phyloP scores from a whole-genome alignment of 2,113 vertebrate genomes.

The Tachuris rubrigastra region DNA sequence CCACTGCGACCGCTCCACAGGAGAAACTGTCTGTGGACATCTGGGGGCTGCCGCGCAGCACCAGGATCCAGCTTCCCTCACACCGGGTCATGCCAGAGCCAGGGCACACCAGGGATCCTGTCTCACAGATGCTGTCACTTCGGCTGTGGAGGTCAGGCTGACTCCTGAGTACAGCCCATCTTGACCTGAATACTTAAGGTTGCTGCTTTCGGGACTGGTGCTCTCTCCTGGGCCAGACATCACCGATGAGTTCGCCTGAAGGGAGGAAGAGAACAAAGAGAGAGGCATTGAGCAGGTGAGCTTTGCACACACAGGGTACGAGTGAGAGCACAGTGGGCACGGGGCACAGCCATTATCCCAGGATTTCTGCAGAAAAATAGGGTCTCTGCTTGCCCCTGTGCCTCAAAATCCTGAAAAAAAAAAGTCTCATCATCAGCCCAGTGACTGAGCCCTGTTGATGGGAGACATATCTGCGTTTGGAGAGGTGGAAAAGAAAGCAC shows the following conservation, averaged over 20 bases:
- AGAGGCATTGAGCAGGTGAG: neutral
- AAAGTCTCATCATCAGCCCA: neutral
- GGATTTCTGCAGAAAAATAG: neutral
- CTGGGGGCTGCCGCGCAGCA: neutral
- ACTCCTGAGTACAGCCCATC: constrained; percentile 88
- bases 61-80: constrained; percentile 26
- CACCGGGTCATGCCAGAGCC: constrained; percentile 85
- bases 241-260: constrained; percentile 84
- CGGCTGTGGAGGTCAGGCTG: constrained; percentile 84
- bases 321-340: fast-evolving
- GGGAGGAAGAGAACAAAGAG: neutral
- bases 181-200: constrained; percentile 90
- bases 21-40: neutral
- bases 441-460: fast-evolving
- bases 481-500: neutral
- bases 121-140: constrained; percentile 86
- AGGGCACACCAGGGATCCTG: constrained; percentile 94
- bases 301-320: fast-evolving
- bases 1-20: neutral
- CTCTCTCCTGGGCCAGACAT: constrained; percentile 85
- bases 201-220: constrained; percentile 78
- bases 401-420: neutral
- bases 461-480: neutral
- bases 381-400: neutral
- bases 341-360: neutral